Evolutionary conservation across 2,888 invertebrate species (phyloP).

Genomic region (Priocnemis perturbator): DNA sequence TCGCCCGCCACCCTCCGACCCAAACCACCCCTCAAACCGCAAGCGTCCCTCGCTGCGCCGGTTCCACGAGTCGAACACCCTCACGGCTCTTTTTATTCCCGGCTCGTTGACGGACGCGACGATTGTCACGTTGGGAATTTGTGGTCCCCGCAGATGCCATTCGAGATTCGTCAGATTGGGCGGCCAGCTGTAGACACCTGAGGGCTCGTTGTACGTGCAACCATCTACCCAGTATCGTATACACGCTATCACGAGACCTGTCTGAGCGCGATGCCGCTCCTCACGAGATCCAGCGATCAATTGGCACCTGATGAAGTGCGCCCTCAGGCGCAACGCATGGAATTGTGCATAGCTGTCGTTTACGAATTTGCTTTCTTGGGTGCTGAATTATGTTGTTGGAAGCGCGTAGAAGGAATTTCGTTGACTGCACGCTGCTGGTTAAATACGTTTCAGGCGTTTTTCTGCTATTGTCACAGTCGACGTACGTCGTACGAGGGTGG

Average conservation of each 20-base stretch:
- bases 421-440: too few relatives aligned
- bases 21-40: slow-evolving; percentile 6
- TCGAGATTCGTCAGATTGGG: slow-evolving; percentile 59
- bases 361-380: too few relatives aligned
- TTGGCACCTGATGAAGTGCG: too few relatives aligned
- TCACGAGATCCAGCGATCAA: too few relatives aligned
- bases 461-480: background rate
- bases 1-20: slow-evolving; percentile 32
- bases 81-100: slow-evolving; percentile 58
- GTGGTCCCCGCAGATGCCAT: slow-evolving; percentile 58
- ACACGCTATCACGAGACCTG: background rate
- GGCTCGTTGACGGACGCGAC: slow-evolving; percentile 61
- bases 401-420: background rate
- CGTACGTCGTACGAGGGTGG: background rate
- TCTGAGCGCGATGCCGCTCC: slow-evolving; percentile 23
- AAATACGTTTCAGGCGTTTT: background rate
- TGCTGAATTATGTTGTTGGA: too few relatives aligned
- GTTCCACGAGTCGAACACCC: slow-evolving; percentile 29
- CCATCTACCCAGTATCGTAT: background rate
- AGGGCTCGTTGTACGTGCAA: slow-evolving; percentile 29
- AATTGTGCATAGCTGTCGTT: too few relatives aligned
- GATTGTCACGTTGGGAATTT: slow-evolving; percentile 66
- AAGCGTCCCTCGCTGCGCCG: slow-evolving; percentile 22
- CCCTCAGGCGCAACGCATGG: too few relatives aligned
- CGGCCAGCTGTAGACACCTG: slow-evolving; percentile 33